A percentile compares a stretch with the other conserved stretches of the same genome.
These are phyloP conservation scores for Eupithecia subumbrata DNA, from an alignment of 2,888 invertebrate species.

Conservation along the genomic window DNA sequence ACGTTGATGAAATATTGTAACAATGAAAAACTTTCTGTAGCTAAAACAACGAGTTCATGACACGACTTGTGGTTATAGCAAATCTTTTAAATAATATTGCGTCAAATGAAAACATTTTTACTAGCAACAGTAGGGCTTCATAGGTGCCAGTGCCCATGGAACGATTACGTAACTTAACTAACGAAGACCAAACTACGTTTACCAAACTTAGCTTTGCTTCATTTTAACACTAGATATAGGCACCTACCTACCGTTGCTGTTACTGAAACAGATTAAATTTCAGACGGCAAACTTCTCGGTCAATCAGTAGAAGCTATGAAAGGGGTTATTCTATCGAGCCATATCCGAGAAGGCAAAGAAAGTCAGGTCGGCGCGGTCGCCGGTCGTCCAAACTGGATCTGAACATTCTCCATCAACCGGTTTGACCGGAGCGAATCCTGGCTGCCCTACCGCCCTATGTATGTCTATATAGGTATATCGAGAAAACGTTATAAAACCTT, in stretches of 20 bases:
- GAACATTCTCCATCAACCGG: constrained; percentile 74
- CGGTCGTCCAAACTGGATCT: constrained; percentile 73
- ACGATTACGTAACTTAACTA: background rate
- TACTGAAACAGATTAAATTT: background rate
- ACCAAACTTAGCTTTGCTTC: no score
- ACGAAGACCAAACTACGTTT: background rate
- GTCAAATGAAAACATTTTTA: background rate
- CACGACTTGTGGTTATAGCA: background rate
- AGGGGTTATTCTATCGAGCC: constrained; percentile 41
- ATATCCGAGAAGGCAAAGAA: constrained; percentile 68
- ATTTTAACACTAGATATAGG: background rate
- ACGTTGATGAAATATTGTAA: constrained; percentile 29
- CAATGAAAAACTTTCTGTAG: constrained; percentile 14
- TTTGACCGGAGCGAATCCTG: constrained; percentile 80
- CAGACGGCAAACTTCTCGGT: constrained; percentile 9
- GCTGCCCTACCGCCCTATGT: constrained; percentile 53
- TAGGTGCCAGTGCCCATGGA: background rate
- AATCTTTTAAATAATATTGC: background rate
- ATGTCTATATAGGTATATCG: constrained; percentile 27
- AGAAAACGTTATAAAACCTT: constrained; percentile 41
- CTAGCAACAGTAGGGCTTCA: background rate
- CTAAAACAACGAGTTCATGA: constrained; percentile 10
- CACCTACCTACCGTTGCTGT: background rate
- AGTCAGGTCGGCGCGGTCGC: constrained; percentile 65
- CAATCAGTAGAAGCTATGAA: constrained; percentile 18